Percentiles rank a stretch among this genome's conserved stretches.
These are phyloP conservation scores for Coelinius sp. DNA, from an alignment of 2,888 invertebrate genomes.

Conservation along the genomic window DNA sequence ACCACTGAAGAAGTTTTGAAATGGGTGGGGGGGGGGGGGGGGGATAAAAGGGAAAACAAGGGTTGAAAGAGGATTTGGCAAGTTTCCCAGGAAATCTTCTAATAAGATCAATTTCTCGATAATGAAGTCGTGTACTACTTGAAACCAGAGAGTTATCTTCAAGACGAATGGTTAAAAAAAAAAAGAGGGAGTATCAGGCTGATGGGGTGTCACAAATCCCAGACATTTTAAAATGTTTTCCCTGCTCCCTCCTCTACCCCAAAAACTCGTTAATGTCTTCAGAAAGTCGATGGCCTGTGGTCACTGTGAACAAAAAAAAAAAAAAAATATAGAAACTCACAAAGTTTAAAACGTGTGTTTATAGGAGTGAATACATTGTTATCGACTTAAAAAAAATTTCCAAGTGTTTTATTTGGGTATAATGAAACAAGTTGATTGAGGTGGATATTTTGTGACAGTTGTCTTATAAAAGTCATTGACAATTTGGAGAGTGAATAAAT, in stretches of 20 bases:
- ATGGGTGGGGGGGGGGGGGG: slow-evolving; percentile 41
- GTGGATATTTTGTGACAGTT: slow-evolving; percentile 13
- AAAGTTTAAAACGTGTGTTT: not conserved
- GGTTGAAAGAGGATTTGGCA: slow-evolving; percentile 44
- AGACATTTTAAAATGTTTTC: slow-evolving; percentile 11
- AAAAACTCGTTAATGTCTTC: slow-evolving; percentile 12
- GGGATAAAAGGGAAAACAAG: slow-evolving; percentile 17
- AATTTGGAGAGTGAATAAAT: slow-evolving; percentile 3
- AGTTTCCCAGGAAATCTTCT: slow-evolving; percentile 47
- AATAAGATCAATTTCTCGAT: slow-evolving; percentile 70
- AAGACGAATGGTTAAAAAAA: slow-evolving; percentile 17
- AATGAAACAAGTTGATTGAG: not conserved
- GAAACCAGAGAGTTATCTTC: slow-evolving; percentile 22
- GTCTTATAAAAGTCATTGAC: slow-evolving; percentile 6
- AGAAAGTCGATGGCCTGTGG: slow-evolving; percentile 1
- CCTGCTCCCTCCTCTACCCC: not conserved
- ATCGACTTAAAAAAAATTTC: not conserved
- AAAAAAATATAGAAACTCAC: not conserved
- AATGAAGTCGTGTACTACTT: slow-evolving; percentile 59
- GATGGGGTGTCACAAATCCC: not conserved
- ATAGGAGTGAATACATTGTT: not conserved
- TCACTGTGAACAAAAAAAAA: not conserved
- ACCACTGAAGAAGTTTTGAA: not conserved
- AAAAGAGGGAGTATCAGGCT: not conserved
- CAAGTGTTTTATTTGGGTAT: not conserved